These are phyloP conservation scores for Otocyon megalotis DNA, from an alignment of 2,113 vertebrate species.

Conservation along the genomic window DNA sequence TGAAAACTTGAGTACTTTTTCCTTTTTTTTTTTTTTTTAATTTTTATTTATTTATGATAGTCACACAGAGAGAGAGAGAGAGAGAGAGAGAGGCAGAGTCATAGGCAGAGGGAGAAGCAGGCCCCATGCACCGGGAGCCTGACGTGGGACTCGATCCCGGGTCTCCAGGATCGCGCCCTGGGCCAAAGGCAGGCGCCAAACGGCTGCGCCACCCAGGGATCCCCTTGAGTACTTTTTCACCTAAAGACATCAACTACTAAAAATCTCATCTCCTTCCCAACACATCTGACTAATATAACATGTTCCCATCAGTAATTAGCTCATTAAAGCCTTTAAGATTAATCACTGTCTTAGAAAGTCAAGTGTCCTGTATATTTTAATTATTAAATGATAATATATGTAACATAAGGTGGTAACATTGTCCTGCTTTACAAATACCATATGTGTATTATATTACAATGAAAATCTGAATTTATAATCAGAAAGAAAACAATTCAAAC, in stretches of 20 bases:
- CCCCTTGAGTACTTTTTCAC: not conserved
- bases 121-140: no score
- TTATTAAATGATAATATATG: not conserved
- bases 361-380: not conserved
- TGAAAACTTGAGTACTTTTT: not conserved
- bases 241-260: not conserved
- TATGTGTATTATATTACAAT: not conserved
- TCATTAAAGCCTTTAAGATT: not conserved
- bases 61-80: no score
- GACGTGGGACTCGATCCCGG: no score
- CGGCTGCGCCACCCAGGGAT: no score
- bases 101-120: no score
- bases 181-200: no score
- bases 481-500: not conserved
- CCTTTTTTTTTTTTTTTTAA: no score
- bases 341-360: not conserved
- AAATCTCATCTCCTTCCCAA: not conserved
- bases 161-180: no score
- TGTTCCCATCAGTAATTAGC: not conserved
- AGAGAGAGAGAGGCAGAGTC: no score
- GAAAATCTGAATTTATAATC: slow-evolving; percentile 36
- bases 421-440: not conserved
- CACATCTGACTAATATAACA: not conserved
- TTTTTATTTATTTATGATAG: no score
- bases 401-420: not conserved